These are phyloP conservation scores for Ceuthmochares aereus DNA, from an alignment of 2,113 vertebrate genomes.

Conservation along the genomic window DNA sequence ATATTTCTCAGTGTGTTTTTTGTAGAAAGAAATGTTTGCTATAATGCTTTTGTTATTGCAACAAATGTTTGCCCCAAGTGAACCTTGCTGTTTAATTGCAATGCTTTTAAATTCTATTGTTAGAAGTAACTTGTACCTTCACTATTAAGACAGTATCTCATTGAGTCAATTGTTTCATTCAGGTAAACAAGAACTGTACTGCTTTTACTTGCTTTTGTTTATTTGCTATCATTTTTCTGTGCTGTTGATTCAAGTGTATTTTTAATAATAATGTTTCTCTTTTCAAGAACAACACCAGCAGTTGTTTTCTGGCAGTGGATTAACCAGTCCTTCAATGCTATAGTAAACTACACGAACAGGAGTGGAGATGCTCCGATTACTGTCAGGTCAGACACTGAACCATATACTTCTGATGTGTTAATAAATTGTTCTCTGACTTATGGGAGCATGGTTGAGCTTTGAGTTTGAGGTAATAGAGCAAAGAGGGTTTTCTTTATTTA, in stretches of 20 bases:
- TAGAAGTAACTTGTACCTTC: not conserved
- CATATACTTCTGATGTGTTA: not conserved
- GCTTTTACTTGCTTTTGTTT: not conserved
- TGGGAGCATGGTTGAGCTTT: not conserved
- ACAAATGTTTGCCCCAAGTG: not conserved
- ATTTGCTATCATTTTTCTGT: not conserved
- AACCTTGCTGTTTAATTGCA: not conserved
- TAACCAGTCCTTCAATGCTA: slow-evolving; percentile 98
- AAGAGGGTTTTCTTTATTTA: not conserved
- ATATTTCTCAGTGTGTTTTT: not conserved
- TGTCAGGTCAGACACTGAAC: slow-evolving; percentile 80
- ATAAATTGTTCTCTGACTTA: not conserved
- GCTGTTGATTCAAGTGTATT: not conserved
- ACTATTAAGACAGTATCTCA: not conserved
- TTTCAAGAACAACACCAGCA: slow-evolving; percentile 89
- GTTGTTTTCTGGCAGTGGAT: slow-evolving; percentile 99
- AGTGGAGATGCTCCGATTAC: slow-evolving; percentile 95
- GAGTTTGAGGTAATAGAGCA: not conserved
- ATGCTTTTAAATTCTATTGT: not conserved
- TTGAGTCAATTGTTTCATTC: not conserved
- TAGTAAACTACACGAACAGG: slow-evolving; percentile 97
- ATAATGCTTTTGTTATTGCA: not conserved
- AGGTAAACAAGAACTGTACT: not conserved
- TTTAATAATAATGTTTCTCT: not conserved
- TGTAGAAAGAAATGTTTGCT: not conserved